These are phyloP conservation scores for Rhopalosiphum nymphaeae DNA, from an alignment of 2,888 invertebrate species.

Conservation along the genomic window DNA sequence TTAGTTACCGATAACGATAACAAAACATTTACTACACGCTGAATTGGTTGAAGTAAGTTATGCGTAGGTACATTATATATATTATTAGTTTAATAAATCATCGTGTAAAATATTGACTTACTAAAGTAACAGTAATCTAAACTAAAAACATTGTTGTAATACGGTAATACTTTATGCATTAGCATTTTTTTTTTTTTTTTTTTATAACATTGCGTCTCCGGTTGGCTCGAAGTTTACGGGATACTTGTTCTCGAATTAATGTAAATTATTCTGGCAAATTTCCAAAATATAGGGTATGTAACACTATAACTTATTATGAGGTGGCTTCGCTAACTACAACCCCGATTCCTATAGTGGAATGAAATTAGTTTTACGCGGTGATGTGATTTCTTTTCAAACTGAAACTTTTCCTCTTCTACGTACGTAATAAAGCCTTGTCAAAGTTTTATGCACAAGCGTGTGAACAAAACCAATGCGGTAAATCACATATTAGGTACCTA, in stretches of 20 bases:
- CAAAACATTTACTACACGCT: background rate
- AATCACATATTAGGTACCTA: background rate
- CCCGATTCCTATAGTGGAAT: background rate
- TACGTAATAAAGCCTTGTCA: background rate
- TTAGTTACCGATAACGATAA: constrained; percentile 5
- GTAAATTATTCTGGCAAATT: constrained; percentile 51
- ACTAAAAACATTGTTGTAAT: background rate
- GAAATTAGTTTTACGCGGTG: constrained; percentile 26
- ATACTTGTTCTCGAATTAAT: constrained; percentile 48
- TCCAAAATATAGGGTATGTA: constrained; percentile 32
- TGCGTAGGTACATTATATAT: background rate
- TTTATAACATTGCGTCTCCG: background rate
- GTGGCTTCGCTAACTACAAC: background rate
- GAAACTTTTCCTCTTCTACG: constrained; percentile 32
- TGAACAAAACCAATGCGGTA: constrained; percentile 8
- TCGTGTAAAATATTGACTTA: constrained; percentile 18
- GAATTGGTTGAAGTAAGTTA: background rate
- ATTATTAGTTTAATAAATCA: constrained; percentile 37
- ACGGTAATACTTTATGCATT: constrained; percentile 52
- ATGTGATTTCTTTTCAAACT: constrained; percentile 29
- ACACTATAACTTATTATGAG: constrained; percentile 29
- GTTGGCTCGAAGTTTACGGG: constrained; percentile 26
- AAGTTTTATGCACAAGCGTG: background rate
- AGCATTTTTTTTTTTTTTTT: constrained; percentile 3
- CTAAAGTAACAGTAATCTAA: constrained; percentile 27